Base-by-base conservation (phyloP, 2,113 vertebrate species). In the Triplophysa siluroides region DNA sequence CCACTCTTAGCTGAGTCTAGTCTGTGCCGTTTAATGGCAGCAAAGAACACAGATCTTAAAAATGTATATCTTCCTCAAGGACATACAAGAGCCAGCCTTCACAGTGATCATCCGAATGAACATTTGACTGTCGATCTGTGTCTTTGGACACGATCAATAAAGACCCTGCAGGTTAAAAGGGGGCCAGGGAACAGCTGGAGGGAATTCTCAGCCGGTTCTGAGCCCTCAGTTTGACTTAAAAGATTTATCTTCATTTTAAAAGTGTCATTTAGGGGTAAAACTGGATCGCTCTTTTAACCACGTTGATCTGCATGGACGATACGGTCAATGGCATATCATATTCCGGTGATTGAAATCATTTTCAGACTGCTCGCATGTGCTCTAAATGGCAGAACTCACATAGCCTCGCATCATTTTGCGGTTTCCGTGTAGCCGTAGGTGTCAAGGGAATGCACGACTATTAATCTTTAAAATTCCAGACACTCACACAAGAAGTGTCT, bases 401-500 rank as follows among this genome's bases (percentile, higher is more conserved):
- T 70, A 18, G n/a, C 78, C 56, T 58, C 54, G 63, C 11, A 56
- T 76, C 52, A 68, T 63, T 60, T 62, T 33, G 23, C 75, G 74
- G 83, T 85, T 88, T 87, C 81, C 84, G 66, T 33, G 68, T 81
- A 62, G 64, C 84, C 61, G 78, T 13, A 73, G 45, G 73, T 89
- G 86, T 91, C 87, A 86, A 70, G 88, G 87, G 88, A 88, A 68
- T 73, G 52, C 77, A 73, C 52, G 19, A 67, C 80, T 84, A 90
- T 90, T 80, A 88, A 91, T 89, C 87, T 87, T 91, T 89, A 74
- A 76, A 91, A 88, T 84, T 81, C 83, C 86, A 85, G 85, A 86
- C 83, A 85, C 85, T 88, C 88, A 84, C 75, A 76, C 85, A 84
- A 75, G 78, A 87, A 85, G 65, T 74, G 80, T 88, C 76, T 86